Base-by-base conservation (phyloP, 1,140 invertebrate genomes). In the Physella acuta region DNA sequence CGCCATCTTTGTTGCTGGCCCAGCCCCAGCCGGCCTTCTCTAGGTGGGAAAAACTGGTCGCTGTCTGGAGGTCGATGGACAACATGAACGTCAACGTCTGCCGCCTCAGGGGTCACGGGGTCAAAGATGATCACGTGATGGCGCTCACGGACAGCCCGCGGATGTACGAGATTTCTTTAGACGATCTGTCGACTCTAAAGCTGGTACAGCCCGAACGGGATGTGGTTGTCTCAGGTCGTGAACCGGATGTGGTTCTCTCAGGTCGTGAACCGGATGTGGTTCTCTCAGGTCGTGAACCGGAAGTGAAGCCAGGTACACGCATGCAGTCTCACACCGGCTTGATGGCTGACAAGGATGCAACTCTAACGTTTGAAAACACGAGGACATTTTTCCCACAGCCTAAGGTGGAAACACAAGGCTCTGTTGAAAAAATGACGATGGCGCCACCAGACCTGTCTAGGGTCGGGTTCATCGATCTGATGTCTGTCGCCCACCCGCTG, bases 1-100 rank as follows among this genome's bases (percentile, higher is more conserved):
- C 78, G 0, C 74, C 76, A 0, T 82, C 78, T 63, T 60, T 82
- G 33, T 65, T 77, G 60, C 78, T 82, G 58, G 70, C 77, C 26
- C 61, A 66, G 16, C 73, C 79, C 0, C 51, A 56, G 0, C 81
- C 81, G 2, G 63, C 71, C n/a, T 80, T 79, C 60, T 44, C 55
- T n/a, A 62, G 71, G 44, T 8, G 78, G 0, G 68, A 82, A 30
- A 75, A 72, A 36, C 1, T 79, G 0, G 28, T 73, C 58, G 69
- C 77, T 11, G 24, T 83, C 14, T 14, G 74, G 14, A 65, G 71
- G 28, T 76, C 76, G 1, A 73, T 83, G 16, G 80, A 83, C 64
- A 83, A 83, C 63, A 79, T 79, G 76, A 81, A 81, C 63, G 75
- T 81, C 26, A 82, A 82, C 69, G 71, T 82, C 2, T 77, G 76